Evolutionary conservation across 30 jellyfish, hydroid and myxozoan species (phyloP).

Genomic region (Pseudorhiza aurosa): DNA sequence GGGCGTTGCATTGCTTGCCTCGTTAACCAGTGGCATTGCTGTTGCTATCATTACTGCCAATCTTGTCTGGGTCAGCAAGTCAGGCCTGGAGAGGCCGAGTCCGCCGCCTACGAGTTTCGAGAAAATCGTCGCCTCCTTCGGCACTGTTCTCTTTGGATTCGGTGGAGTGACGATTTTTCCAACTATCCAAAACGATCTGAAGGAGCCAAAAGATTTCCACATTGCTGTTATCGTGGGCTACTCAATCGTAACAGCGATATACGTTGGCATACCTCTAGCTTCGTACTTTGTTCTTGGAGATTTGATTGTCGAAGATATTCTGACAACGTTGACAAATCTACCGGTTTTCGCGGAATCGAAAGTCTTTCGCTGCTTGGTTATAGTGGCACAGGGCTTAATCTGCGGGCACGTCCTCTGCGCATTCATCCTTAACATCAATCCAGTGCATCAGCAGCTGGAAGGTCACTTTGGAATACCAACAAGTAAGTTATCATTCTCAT

Average conservation of each 20-base stretch:
- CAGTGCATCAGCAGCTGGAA: slow-evolving; percentile 93
- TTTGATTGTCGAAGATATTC: slow-evolving; percentile 82
- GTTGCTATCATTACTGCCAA: slow-evolving; percentile 70
- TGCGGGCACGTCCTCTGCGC: slow-evolving; percentile 96
- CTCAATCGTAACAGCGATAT: slow-evolving; percentile 74
- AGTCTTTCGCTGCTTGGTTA: slow-evolving; percentile 67
- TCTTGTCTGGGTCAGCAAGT: slow-evolving; percentile 79
- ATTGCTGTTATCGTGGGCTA: slow-evolving; percentile 90
- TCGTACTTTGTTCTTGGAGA: slow-evolving; percentile 87
- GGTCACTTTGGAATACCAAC: slow-evolving; percentile 86
- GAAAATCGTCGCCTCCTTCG: slow-evolving; percentile 88
- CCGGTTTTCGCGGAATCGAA: slow-evolving; percentile 73
- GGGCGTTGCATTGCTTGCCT: slow-evolving; percentile 93
- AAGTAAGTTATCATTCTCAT: slow-evolving; percentile 69
- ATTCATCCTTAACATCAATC: slow-evolving; percentile 87
- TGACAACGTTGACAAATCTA: slow-evolving; percentile 74
- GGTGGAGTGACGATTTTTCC: slow-evolving; percentile 98
- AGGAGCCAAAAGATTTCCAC: slow-evolving; percentile 90
- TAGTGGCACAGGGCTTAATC: slow-evolving; percentile 82
- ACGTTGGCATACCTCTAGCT: slow-evolving; percentile 74
- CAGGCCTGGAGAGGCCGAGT: slow-evolving; percentile 68
- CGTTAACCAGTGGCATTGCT: slow-evolving; percentile 88
- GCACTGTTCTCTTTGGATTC: slow-evolving; percentile 91
- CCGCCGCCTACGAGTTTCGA: slow-evolving; percentile 64
- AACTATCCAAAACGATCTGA: slow-evolving; percentile 89